Evolutionary conservation across 2,888 invertebrate genomes (phyloP), one percentile per base, ranked within the genome.

Genomic region (Cephus spinipes): DNA sequence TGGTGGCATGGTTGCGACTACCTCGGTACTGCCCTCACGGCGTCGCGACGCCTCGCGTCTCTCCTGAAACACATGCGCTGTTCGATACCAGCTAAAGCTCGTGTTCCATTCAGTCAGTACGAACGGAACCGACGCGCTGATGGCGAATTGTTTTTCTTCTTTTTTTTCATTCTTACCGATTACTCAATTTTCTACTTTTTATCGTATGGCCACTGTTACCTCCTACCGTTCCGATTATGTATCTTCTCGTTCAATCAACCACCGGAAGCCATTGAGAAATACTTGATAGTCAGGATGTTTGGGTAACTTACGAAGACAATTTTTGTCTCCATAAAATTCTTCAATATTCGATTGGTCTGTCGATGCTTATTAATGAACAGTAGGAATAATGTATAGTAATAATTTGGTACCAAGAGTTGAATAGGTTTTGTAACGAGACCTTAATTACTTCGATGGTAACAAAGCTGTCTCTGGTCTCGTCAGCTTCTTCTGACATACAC

Each of bases 1-100:
- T 89, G 91, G 88, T 90, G 90, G 91, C 91, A 91, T 91, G 88
- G 89, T 90, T 88, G 88, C 90, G 89, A 91, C 91, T 91, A 88
- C 83, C 82, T 83, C 84, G 84, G 85, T 88, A 88, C 88, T 86
- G 86, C 85, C 86, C 87, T 87, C 87, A 84, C 85, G 86, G 81
- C 88, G 89, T 87, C 88, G 88, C 88, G 89, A 86, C 89, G 88
- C 85, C 85, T 80, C 80, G 81, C 83, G 81, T 80, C 80, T 77
- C 81, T 79, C 73, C 80, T 83, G 80, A 80, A 84, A 86, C 85
- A 87, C 88, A 87, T 87, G 88, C 89, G 89, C 88, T 83, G 79
- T 87, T 83, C 79, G 83, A 81, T 83, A 80, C 83, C 78, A 69
- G 75, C 75, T 76, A 77, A 77, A 79, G 31, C 79, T n/a, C 73